Percentiles rank a stretch among this genome's conserved stretches.
Conservation (phyloP, 2,888 invertebrate species). For the Agrochola litura region DNA sequence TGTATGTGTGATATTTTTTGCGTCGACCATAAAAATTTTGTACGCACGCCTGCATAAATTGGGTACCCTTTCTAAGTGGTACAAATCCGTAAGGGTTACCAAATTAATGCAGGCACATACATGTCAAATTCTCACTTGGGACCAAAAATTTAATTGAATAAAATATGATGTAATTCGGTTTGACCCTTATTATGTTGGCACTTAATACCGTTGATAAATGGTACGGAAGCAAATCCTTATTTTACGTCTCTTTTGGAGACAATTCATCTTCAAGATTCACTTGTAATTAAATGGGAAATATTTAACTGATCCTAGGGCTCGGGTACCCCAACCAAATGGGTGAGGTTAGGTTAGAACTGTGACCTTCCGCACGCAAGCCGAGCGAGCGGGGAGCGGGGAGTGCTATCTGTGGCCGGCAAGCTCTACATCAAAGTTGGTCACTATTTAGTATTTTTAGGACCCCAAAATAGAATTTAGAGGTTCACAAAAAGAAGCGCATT, state of each 20-base stretch:
- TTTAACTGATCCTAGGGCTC: too few species aligned
- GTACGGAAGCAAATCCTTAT: not conserved
- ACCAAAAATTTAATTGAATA: conserved; percentile 31
- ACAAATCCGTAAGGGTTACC: conserved; percentile 25
- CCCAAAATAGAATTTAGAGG: too few species aligned
- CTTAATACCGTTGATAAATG: conserved; percentile 9
- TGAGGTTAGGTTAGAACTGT: too few species aligned
- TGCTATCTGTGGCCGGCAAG: too few species aligned
- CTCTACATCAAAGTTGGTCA: too few species aligned
- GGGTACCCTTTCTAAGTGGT: conserved; percentile 18
- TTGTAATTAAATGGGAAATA: too few species aligned
- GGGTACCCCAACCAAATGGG: too few species aligned
- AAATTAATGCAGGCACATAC: conserved; percentile 32
- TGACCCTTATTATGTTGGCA: conserved; percentile 7
- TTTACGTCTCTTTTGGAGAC: not conserved
- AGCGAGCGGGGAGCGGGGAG: too few species aligned
- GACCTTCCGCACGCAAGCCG: too few species aligned
- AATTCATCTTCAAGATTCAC: too few species aligned
- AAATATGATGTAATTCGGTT: conserved; percentile 21
- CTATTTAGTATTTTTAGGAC: too few species aligned
- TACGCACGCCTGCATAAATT: conserved; percentile 24
- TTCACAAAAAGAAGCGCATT: too few species aligned
- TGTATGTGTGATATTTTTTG: not conserved
- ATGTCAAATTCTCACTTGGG: conserved; percentile 14
- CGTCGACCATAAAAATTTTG: not conserved